Evolutionary conservation across 2,888 invertebrate species (phyloP).

Genomic region (Eupeodes latifasciatus): DNA sequence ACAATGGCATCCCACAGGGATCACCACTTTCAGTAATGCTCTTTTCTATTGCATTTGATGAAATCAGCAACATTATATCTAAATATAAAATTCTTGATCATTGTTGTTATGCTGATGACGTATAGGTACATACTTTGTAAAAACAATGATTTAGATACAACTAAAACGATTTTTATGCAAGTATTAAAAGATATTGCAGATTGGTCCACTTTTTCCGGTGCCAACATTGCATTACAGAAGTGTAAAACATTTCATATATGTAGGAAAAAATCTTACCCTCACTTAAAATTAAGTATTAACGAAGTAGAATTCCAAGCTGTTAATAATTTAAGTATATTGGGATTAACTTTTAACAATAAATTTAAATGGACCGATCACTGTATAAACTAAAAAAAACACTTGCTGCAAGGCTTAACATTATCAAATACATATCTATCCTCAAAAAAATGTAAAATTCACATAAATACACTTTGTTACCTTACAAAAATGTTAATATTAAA

Average conservation of each 20-base stretch:
- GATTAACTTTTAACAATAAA: background rate
- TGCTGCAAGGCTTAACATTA: slow-evolving; percentile 16
- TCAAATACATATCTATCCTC: slow-evolving; percentile 24
- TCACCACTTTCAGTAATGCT: background rate
- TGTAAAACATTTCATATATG: slow-evolving; percentile 25
- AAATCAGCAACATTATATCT: too few species aligned
- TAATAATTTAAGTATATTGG: slow-evolving; percentile 1
- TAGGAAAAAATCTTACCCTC: background rate
- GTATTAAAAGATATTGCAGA: too few species aligned
- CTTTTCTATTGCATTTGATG: background rate
- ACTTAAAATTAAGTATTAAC: background rate
- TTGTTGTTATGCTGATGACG: too few species aligned
- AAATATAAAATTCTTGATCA: too few species aligned
- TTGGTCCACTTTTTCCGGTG: background rate
- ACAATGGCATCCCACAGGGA: background rate
- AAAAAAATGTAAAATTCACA: slow-evolving; percentile 22
- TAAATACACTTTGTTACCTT: slow-evolving; percentile 20
- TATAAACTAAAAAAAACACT: slow-evolving; percentile 9
- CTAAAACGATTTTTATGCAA: too few species aligned
- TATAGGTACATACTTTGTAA: too few species aligned
- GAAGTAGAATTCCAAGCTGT: too few species aligned
- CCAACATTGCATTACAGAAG: slow-evolving; percentile 17
- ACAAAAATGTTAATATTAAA: slow-evolving; percentile 25
- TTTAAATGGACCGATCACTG: slow-evolving; percentile 17
- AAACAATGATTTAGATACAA: too few species aligned